Conservation (phyloP, 1,140 invertebrate genomes). For the Drosophila auraria region DNA sequence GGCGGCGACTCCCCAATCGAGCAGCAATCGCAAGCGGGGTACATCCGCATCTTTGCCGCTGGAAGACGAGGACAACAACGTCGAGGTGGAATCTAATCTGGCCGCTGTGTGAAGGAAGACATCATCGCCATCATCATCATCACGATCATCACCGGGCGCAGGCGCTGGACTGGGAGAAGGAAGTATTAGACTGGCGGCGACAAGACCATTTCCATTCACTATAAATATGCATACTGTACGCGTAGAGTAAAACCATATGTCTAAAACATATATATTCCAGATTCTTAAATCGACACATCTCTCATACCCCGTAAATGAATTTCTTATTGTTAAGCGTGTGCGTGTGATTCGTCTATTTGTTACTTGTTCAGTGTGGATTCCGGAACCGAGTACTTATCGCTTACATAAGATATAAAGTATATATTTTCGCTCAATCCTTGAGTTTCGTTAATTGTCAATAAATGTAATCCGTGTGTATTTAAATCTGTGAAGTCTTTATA, state of each 20-base stretch:
- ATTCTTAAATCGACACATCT: constrained; percentile 58
- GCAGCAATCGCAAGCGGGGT: constrained; percentile 51
- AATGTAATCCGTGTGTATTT: constrained; percentile 34
- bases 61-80: constrained; percentile 51
- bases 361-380: constrained; percentile 25
- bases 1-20: neutral
- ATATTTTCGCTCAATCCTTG: constrained; percentile 38
- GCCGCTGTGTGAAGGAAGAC: constrained; percentile 14
- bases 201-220: constrained; percentile 38
- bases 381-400: constrained; percentile 45
- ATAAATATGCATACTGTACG: constrained; percentile 46
- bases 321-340: constrained; percentile 37
- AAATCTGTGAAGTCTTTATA: constrained; percentile 8
- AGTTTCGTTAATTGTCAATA: constrained; percentile 55
- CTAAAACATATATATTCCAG: constrained; percentile 55
- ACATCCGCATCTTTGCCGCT: constrained; percentile 26
- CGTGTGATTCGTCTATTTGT: constrained; percentile 38
- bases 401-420: constrained; percentile 41
- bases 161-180: constrained; percentile 48
- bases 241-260: constrained; percentile 52
- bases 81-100: constrained; percentile 20
- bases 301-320: constrained; percentile 52
- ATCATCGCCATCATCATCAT: neutral
- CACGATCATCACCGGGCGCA: constrained; percentile 52
- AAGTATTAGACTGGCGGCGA: constrained; percentile 38